phyloP scores from a whole-genome alignment of 2,797 vertebrate species.

The Mormyrops attenuatus region DNA sequence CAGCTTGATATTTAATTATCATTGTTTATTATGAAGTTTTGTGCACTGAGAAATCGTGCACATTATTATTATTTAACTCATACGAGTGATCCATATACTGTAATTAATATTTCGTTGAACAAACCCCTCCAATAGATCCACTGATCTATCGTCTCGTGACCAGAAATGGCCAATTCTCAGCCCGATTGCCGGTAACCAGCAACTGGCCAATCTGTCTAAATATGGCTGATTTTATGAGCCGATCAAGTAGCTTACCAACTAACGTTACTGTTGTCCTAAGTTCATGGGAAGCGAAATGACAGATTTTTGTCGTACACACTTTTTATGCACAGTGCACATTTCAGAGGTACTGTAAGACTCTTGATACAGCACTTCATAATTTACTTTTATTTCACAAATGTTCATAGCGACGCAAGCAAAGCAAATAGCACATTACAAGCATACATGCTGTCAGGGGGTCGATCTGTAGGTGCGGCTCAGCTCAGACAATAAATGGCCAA shows the following conservation, averaged over 20 bases:
- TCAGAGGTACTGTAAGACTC: not conserved
- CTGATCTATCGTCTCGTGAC: not conserved
- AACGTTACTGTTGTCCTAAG: not conserved
- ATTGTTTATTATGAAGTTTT: not conserved
- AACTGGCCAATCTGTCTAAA: too few relatives aligned
- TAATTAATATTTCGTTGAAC: conserved; percentile 41
- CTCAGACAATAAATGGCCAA: not conserved
- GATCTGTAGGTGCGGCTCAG: not conserved
- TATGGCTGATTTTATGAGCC: too few relatives aligned
- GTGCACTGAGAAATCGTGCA: not conserved
- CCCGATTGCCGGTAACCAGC: not conserved
- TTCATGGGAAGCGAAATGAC: not conserved
- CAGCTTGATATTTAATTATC: not conserved
- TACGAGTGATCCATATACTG: not conserved
- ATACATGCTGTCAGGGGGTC: not conserved
- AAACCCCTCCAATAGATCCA: not conserved
- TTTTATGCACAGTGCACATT: not conserved
- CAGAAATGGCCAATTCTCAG: not conserved
- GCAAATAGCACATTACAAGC: not conserved
- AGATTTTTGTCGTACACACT: not conserved
- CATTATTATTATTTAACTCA: not conserved
- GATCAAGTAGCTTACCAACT: not conserved
- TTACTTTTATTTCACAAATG: not conserved
- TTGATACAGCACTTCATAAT: not conserved
- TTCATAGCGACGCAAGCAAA: not conserved